Conservation (phyloP, 1,140 invertebrate genomes). For the Rhizoglyphus robini region DNA sequence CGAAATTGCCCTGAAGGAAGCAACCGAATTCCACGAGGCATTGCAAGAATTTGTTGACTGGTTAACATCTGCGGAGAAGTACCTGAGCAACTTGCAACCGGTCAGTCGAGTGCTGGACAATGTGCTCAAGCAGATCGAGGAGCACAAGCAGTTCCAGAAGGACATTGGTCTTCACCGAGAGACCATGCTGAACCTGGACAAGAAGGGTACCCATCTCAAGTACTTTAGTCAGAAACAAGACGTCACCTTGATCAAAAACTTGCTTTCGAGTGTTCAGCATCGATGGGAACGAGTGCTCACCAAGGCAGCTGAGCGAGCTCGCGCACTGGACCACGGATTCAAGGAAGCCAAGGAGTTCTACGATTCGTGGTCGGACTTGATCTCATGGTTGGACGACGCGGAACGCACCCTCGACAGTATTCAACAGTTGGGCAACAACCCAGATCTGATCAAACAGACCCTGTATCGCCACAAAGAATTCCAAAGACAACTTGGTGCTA, state of each 20-base stretch:
- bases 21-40: conserved; percentile 86
- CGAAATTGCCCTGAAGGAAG: conserved; percentile 90
- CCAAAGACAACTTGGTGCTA: conserved; percentile 77
- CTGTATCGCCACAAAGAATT: conserved; percentile 86
- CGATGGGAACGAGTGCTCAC: conserved; percentile 92
- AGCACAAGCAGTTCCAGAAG: conserved; percentile 85
- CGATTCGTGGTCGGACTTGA: conserved; percentile 58
- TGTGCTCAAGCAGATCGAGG: conserved; percentile 80
- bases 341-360: conserved; percentile 92
- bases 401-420: conserved; percentile 47
- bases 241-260: conserved; percentile 93
- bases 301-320: conserved; percentile 79
- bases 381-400: conserved; percentile 73
- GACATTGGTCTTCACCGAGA: conserved; percentile 84
- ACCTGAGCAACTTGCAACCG: conserved; percentile 69
- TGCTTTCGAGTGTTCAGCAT: conserved; percentile 89
- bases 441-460: conserved; percentile 71
- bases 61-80: conserved; percentile 85
- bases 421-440: conserved; percentile 55
- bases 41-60: conserved; percentile 80
- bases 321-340: conserved; percentile 81
- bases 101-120: conserved; percentile 85
- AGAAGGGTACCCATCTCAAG: conserved; percentile 90
- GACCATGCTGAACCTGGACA: conserved; percentile 85
- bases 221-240: conserved; percentile 99